phyloP scores from a whole-genome alignment of 2,888 invertebrate species.

The Lamellibrachia satsuma region DNA sequence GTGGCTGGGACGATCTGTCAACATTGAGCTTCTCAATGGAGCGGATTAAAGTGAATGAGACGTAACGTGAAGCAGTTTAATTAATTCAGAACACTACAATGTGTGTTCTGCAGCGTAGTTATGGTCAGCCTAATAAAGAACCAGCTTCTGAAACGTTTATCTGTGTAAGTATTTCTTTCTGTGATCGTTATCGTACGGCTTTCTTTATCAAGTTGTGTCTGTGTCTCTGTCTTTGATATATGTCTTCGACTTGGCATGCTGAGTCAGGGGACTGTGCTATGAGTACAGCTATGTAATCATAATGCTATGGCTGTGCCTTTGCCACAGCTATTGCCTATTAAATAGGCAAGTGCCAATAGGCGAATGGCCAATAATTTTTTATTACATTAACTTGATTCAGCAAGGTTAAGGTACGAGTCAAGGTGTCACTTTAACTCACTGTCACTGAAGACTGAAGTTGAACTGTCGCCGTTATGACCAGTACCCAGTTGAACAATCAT shows the following conservation, averaged over 20 bases:
- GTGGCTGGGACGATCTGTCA: background rate
- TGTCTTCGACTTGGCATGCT: no score
- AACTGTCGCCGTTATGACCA: no score
- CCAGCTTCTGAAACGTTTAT: constrained; percentile 13
- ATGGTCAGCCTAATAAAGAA: constrained; percentile 12
- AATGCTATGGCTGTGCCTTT: background rate
- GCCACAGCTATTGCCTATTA: background rate
- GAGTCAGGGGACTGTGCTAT: no score
- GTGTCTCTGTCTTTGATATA: background rate
- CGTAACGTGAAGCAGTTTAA: background rate
- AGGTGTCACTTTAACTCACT: background rate
- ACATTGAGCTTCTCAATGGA: constrained; percentile 12
- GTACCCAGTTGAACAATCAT: no score
- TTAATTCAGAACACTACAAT: constrained; percentile 17
- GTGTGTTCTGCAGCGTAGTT: constrained; percentile 1
- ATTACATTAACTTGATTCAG: background rate
- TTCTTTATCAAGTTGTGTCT: background rate
- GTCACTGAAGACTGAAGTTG: no score
- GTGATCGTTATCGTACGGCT: background rate
- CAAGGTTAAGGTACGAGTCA: background rate
- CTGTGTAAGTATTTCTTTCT: background rate
- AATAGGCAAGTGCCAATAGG: background rate
- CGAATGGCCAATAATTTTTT: no score
- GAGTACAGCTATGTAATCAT: background rate
- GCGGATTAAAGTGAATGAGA: background rate